Conservation (phyloP, 2,888 invertebrate species). For the Physocephala rufipes region DNA sequence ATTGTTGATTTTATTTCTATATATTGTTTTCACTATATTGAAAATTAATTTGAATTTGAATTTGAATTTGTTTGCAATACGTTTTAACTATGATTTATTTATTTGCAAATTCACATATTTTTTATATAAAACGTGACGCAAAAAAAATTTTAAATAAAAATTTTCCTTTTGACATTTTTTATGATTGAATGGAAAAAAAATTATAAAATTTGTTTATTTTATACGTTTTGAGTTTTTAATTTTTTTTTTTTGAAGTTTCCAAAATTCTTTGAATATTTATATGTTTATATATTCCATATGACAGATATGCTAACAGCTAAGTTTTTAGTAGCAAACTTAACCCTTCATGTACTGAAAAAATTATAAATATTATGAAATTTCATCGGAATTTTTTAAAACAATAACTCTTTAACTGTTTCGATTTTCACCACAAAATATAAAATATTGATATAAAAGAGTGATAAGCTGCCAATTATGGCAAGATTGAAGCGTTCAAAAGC, state of each 20-base stretch:
- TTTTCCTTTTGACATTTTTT: background rate
- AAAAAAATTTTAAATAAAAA: background rate
- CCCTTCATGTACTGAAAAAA: no score
- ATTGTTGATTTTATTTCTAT: background rate
- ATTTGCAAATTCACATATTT: background rate
- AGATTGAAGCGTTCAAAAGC: no score
- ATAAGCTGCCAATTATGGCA: no score
- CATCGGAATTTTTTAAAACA: background rate
- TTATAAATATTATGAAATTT: background rate
- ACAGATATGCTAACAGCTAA: no score
- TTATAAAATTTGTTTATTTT: slow-evolving; percentile 6
- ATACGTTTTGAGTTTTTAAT: slow-evolving; percentile 1
- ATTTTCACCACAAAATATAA: no score
- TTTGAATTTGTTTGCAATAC: background rate
- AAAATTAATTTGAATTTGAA: background rate
- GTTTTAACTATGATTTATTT: background rate
- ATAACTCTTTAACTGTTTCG: background rate
- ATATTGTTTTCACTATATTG: background rate
- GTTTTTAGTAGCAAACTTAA: no score
- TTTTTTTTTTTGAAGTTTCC: background rate
- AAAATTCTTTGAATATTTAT: background rate
- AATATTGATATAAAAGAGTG: no score
- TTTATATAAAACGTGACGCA: slow-evolving; percentile 1
- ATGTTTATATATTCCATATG: background rate
- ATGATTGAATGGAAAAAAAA: slow-evolving; percentile 8